phyloP scores from a whole-genome alignment of 2,797 vertebrate species.

The Lepidocolaptes lacrymiger region DNA sequence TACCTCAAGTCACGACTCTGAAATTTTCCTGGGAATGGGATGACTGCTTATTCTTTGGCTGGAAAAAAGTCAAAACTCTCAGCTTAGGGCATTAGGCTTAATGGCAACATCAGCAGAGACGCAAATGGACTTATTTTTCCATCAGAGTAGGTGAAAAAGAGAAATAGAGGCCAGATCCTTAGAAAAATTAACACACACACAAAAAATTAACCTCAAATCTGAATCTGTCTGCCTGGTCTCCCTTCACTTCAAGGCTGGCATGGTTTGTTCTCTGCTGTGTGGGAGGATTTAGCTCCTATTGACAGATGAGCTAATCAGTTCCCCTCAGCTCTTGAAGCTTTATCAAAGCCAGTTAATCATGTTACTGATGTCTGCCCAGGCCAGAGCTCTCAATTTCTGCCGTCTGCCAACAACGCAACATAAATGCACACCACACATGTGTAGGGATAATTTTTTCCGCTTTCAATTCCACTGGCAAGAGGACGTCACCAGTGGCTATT shows the following conservation, averaged over 20 bases:
- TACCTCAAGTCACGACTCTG: neutral
- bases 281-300: conserved; percentile 28
- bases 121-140: neutral
- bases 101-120: neutral
- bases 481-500: neutral
- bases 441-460: neutral
- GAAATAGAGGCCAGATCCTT: neutral
- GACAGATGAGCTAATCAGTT: conserved; percentile 43
- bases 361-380: neutral
- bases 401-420: neutral
- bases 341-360: conserved; percentile 56
- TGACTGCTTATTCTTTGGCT: neutral
- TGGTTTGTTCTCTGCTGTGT: neutral
- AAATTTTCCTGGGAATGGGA: neutral
- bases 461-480: neutral
- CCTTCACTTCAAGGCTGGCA: neutral
- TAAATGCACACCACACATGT: neutral
- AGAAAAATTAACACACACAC: neutral
- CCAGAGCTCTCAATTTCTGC: neutral
- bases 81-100: neutral
- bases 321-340: conserved; percentile 11
- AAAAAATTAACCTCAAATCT: neutral
- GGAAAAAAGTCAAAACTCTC: neutral
- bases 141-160: neutral
- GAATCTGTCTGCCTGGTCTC: neutral